These are phyloP conservation scores for Muscicapa adusta DNA, from an alignment of 2,113 vertebrate genomes.

Conservation along the genomic window DNA sequence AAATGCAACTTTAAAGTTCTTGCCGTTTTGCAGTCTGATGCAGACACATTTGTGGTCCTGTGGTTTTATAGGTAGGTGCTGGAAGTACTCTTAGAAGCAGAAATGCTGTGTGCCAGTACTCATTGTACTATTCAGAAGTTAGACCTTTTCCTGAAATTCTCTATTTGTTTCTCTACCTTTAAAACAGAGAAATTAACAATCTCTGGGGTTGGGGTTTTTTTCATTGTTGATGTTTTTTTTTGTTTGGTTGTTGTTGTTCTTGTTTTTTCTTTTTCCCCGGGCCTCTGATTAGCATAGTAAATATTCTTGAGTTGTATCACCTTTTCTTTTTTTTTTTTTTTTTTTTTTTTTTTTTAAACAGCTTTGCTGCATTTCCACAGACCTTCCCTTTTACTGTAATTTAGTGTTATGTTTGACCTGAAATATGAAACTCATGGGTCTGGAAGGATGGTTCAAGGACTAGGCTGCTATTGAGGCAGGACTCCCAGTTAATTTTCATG, in stretches of 20 bases:
- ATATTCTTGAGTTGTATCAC: not conserved
- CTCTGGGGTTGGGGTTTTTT: not conserved
- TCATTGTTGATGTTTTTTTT: not conserved
- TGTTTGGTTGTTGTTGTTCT: too few relatives aligned
- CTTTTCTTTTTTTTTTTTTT: not conserved
- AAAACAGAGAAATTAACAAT: not conserved
- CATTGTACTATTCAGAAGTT: not conserved
- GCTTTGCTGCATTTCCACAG: not conserved
- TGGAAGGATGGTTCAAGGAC: not conserved
- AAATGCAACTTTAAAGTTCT: not conserved
- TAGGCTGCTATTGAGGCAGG: constrained; percentile 28
- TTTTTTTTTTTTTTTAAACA: not conserved
- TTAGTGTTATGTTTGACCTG: not conserved
- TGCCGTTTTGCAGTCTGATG: not conserved
- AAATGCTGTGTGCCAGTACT: not conserved
- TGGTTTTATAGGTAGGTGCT: not conserved
- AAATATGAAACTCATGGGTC: not conserved
- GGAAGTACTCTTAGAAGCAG: not conserved
- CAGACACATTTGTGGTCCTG: fast-evolving
- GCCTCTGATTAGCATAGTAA: not conserved
- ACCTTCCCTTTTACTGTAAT: not conserved
- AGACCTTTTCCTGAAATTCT: not conserved
- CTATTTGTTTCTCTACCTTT: not conserved
- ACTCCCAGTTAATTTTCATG: not conserved
- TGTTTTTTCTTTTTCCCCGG: not conserved